A percentile compares a stretch with the other conserved stretches of the same genome.
phyloP scores from a whole-genome alignment of 2,113 vertebrate species.

The Stigmatopora argus region DNA sequence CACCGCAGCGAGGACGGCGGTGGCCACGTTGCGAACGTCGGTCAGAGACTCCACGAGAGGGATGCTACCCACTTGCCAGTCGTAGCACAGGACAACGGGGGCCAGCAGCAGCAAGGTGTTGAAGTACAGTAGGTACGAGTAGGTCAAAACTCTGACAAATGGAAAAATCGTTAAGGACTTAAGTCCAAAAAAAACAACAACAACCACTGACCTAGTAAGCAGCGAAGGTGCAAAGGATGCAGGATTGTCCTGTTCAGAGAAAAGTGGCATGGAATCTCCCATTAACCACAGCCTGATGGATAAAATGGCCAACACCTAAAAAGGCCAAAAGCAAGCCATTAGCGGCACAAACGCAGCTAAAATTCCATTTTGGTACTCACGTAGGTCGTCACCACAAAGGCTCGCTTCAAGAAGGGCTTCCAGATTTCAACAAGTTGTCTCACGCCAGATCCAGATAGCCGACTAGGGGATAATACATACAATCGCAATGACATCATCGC shows the following conservation, averaged over 20 bases:
- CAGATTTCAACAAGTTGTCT: conserved; percentile 57
- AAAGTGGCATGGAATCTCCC: conserved; percentile 96
- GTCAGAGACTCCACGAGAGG: conserved; percentile 84
- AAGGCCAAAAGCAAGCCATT: not conserved
- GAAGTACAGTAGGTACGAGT: conserved; percentile 90
- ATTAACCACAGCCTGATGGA: conserved; percentile 90
- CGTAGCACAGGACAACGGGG: conserved; percentile 86
- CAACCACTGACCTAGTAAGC: conserved; percentile 80
- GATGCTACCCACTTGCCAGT: conserved; percentile 98
- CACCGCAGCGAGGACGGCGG: conserved; percentile 71
- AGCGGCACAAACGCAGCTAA: too few relatives aligned
- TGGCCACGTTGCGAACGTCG: conserved; percentile 80
- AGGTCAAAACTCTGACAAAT: conserved; percentile 81
- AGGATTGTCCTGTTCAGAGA: conserved; percentile 97
- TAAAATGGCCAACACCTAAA: conserved; percentile 80
- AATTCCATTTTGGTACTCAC: conserved; percentile 71
- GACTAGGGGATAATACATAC: conserved; percentile 45
- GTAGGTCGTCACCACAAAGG: conserved; percentile 76
- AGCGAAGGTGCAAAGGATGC: conserved; percentile 90
- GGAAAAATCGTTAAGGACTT: not conserved
- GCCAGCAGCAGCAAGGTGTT: conserved; percentile 90
- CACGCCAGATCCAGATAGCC: conserved; percentile 46
- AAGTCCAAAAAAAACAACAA: not conserved
- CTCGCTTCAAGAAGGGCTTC: conserved; percentile 84
- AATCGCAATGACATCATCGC: too few relatives aligned